Conservation (phyloP, 2,888 invertebrate species). For the Drosophila imparisetae region DNA sequence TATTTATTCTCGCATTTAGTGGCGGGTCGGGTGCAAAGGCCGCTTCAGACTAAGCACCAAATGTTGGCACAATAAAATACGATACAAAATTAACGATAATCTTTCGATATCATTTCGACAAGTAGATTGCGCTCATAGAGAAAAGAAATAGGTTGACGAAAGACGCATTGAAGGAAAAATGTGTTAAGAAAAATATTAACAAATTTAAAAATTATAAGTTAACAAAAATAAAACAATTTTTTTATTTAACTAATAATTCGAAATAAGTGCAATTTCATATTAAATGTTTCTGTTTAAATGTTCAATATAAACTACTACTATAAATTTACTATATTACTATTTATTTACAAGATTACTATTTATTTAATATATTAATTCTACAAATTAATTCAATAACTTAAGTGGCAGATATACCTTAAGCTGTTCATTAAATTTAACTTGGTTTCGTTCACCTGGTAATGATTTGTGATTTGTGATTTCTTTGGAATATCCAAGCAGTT, state of each 20-base stretch:
- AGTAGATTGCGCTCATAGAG: neutral
- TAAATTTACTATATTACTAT: too few relatives aligned
- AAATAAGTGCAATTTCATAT: neutral
- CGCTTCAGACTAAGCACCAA: neutral
- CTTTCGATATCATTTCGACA: neutral
- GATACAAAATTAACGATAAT: neutral
- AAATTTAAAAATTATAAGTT: neutral
- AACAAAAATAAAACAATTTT: neutral
- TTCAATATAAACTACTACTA: too few relatives aligned
- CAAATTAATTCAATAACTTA: neutral
- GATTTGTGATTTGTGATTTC: neutral
- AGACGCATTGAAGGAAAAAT: neutral
- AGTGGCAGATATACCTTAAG: neutral
- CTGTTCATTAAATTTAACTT: neutral
- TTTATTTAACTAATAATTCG: neutral
- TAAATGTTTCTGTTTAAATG: neutral
- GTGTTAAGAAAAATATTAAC: neutral
- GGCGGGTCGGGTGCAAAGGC: neutral
- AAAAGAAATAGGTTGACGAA: neutral
- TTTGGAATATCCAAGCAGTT: neutral
- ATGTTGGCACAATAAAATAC: neutral
- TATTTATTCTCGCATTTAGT: neutral
- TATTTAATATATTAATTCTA: neutral
- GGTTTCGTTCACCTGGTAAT: neutral
- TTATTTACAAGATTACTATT: too few relatives aligned